A percentile compares a stretch with the other conserved stretches of the same genome.
phyloP scores from a whole-genome alignment of 2,113 vertebrate genomes.

The Podiceps cristatus region DNA sequence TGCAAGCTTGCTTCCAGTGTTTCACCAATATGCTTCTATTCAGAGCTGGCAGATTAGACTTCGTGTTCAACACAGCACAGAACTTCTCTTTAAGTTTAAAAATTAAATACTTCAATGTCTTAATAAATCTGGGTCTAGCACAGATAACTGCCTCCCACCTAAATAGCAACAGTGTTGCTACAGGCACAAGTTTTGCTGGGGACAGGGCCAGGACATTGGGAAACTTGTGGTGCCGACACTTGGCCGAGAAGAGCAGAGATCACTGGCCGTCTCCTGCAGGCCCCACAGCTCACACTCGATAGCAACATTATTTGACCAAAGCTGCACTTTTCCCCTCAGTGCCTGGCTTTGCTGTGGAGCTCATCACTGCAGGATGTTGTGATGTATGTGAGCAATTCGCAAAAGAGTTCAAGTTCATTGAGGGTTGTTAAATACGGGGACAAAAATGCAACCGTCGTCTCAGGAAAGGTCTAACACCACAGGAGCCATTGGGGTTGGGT shows the following conservation, averaged over 20 bases:
- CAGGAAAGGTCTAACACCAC: neutral
- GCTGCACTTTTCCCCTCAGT: neutral
- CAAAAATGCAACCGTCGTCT: neutral
- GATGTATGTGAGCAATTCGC: neutral
- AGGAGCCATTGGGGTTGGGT: neutral
- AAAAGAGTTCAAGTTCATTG: neutral
- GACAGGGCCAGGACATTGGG: neutral
- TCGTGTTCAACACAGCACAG: neutral
- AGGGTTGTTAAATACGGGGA: neutral
- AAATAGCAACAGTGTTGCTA: neutral
- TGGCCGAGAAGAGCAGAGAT: neutral
- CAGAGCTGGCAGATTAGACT: neutral
- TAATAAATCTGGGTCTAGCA: neutral
- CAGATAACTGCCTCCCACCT: neutral
- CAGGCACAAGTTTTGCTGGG: neutral
- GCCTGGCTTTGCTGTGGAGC: neutral
- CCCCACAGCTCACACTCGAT: neutral
- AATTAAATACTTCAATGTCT: neutral
- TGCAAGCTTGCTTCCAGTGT: constrained; percentile 8
- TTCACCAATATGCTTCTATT: constrained; percentile 12
- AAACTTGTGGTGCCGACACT: neutral
- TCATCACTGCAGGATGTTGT: rapidly evolving
- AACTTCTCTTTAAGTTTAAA: neutral
- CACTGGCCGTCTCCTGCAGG: neutral
- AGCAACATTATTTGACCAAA: neutral